Evolutionary conservation across 2,888 invertebrate genomes (phyloP).

Genomic region (Quadriops clusia): DNA sequence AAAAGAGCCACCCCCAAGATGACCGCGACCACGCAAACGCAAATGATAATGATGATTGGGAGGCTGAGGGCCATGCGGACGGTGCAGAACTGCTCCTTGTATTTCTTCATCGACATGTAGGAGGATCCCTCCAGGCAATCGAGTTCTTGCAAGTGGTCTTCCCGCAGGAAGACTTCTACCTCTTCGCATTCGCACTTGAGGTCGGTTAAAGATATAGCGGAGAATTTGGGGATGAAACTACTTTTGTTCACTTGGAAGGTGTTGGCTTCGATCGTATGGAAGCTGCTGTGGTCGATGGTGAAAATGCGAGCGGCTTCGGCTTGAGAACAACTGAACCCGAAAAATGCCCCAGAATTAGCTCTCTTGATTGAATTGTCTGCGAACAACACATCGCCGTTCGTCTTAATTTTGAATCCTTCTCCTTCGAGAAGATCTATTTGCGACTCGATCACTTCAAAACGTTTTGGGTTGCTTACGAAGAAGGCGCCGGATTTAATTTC

Average conservation of each 20-base stretch:
- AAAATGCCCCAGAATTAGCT: constrained; percentile 50
- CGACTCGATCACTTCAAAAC: constrained; percentile 49
- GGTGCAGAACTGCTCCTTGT: constrained; percentile 22
- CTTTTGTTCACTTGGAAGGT: constrained; percentile 47
- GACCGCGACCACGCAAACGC: constrained; percentile 39
- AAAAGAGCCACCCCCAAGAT: constrained; percentile 31
- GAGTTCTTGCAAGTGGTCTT: constrained; percentile 22
- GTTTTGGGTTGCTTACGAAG: constrained; percentile 49
- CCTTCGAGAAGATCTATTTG: constrained; percentile 47
- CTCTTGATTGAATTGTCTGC: constrained; percentile 51
- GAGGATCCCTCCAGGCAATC: constrained; percentile 24
- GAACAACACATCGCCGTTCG: constrained; percentile 51
- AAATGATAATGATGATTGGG: constrained; percentile 30
- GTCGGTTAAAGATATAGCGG: constrained; percentile 36
- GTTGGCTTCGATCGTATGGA: constrained; percentile 43
- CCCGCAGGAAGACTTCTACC: constrained; percentile 11
- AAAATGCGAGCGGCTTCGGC: constrained; percentile 36
- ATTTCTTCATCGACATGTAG: constrained; percentile 25
- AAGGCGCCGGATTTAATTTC: constrained; percentile 58
- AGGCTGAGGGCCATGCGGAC: constrained; percentile 26
- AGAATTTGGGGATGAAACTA: constrained; percentile 45
- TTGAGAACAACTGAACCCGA: constrained; percentile 40
- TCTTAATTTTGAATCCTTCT: constrained; percentile 51
- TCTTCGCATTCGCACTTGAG: constrained; percentile 16
- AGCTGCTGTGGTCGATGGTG: constrained; percentile 52